Base-by-base conservation (phyloP, 1,140 invertebrate species). In the Phymorhynchus buccinoides region DNA sequence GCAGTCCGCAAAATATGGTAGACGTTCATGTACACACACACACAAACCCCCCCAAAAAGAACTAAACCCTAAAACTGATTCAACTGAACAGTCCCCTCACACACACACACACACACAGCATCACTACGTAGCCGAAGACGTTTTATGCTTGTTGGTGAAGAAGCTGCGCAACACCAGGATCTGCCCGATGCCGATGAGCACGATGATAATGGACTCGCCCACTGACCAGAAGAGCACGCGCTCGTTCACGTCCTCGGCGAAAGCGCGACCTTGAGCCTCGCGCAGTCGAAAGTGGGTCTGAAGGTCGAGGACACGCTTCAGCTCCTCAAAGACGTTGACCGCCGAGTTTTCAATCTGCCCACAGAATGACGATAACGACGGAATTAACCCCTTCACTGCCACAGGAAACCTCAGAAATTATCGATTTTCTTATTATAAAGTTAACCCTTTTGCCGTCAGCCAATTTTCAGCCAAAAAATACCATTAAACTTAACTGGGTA, bases 221-320 rank as follows among this genome's bases (percentile, higher is more conserved):
- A 97, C 93, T 0, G 98, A 98, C 98, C 98, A 99, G 94, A 96
- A 96, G 88, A 98, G 95, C 0, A 99, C 98, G 89, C 97, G 95
- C 92, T 98, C 97, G 91, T 99, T 99, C 27, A 99, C 94, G 93
- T 99, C 97, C 94, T 99, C 98, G 0, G 98, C 98, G 77, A 98
- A 95, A 91, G 98, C 98, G 62, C 98, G 95, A 48, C 98, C 96
- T 92, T 99, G 97, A 6, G 87, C 96, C 94, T 99, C 99, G 77
- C 97, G 95, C 86, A 99, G 94, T 79, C 98, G 95, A 93, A 99
- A 98, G 94, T 99, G 98, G 12, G 98, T 99, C 95, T 99, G 98
- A 90, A 97, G 97, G 93, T 99, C 98, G 71, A 98, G 94, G 66
- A 99, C 96, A 85, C 95, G 96, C 88, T 97, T 97, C 41, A 99